These are phyloP conservation scores for Ramphastos sulfuratus DNA, from an alignment of 2,113 vertebrate species.

Conservation along the genomic window DNA sequence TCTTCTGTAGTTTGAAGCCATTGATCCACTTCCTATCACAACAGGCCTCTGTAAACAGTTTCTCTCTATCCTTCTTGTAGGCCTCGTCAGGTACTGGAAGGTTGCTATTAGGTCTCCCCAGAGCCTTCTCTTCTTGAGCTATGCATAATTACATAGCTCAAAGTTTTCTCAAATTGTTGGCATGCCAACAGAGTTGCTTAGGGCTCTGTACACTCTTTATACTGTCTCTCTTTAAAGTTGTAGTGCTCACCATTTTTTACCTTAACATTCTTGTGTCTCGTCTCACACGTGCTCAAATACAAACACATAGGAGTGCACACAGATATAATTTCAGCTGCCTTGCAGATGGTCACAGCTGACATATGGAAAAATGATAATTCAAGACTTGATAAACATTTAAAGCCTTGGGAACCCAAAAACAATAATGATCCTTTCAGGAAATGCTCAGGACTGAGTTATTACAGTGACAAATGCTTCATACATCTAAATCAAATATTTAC, in stretches of 20 bases:
- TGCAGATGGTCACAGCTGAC: neutral
- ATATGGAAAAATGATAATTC: neutral
- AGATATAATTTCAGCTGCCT: neutral
- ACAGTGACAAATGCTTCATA: neutral
- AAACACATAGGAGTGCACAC: neutral
- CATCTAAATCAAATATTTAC: neutral
- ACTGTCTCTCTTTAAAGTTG: neutral
- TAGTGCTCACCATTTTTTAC: neutral
- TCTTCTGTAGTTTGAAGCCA: too few species aligned
- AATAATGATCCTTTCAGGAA: neutral
- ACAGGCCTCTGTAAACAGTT: too few species aligned
- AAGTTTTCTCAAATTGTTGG: neutral
- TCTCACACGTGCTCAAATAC: neutral
- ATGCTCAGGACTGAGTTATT: neutral
- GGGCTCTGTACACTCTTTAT: neutral
- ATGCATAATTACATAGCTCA: neutral
- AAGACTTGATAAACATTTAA: neutral
- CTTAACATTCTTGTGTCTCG: neutral
- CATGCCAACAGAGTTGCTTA: neutral
- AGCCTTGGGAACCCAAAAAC: neutral
- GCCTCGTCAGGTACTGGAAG: too few species aligned
- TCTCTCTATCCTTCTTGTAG: too few species aligned
- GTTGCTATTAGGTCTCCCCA: too few species aligned
- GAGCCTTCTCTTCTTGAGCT: too few species aligned
- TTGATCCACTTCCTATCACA: too few species aligned